phyloP scores from a whole-genome alignment of 1,140 invertebrate species.

The Bombus haemorrhoidalis region DNA sequence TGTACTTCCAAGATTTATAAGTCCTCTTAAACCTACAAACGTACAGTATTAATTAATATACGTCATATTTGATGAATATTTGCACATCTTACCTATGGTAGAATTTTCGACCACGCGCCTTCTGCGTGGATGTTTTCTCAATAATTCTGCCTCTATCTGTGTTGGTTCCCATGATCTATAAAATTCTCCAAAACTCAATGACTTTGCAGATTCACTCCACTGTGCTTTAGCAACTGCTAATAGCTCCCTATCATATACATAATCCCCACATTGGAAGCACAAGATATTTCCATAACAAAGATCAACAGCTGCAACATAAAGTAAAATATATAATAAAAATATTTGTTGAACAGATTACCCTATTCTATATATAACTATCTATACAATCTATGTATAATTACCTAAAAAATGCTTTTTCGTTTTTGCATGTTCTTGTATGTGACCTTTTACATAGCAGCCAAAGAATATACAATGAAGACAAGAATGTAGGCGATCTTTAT shows the following conservation, averaged over 20 bases:
- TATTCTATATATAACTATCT: neutral
- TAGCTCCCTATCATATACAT: conserved; percentile 92
- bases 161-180: conserved; percentile 92
- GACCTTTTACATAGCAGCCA: conserved; percentile 91
- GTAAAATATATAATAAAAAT: conserved; percentile 17
- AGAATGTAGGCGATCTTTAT: conserved; percentile 91
- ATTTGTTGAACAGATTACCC: neutral
- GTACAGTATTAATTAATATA: conserved; percentile 5
- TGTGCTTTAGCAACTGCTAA: conserved; percentile 86
- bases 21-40: conserved; percentile 89
- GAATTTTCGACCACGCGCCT: conserved; percentile 91
- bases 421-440: conserved; percentile 93
- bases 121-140: conserved; percentile 89
- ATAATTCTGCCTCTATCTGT: conserved; percentile 87
- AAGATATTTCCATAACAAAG: conserved; percentile 94
- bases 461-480: conserved; percentile 96
- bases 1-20: conserved; percentile 98
- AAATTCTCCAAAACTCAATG: conserved; percentile 87
- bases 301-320: conserved; percentile 87
- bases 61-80: neutral
- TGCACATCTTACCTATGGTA: conserved; percentile 86
- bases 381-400: conserved; percentile 67
- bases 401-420: conserved; percentile 91
- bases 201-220: conserved; percentile 84
- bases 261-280: conserved; percentile 95